These are phyloP conservation scores for Drosophila phalerata DNA, from an alignment of 2,888 invertebrate species.

Conservation along the genomic window DNA sequence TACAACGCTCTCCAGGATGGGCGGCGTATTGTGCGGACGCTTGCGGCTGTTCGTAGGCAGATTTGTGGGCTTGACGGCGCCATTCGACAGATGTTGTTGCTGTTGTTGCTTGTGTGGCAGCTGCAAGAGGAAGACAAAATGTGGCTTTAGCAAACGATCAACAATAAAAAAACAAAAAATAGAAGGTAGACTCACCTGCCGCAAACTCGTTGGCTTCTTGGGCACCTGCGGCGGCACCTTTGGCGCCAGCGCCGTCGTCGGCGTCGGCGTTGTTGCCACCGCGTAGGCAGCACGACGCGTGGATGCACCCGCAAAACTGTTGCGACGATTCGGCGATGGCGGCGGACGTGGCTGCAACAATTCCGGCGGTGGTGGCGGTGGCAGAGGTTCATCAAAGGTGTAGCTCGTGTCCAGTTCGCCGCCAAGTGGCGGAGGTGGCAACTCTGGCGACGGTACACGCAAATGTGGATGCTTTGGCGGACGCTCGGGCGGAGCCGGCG, in stretches of 20 bases:
- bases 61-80: constrained; percentile 60
- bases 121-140: constrained; percentile 22
- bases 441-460: constrained; percentile 86
- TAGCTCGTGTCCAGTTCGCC: constrained; percentile 77
- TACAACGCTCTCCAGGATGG: constrained; percentile 78
- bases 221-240: constrained; percentile 84
- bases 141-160: not conserved
- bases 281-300: constrained; percentile 77
- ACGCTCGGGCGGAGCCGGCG: constrained; percentile 89
- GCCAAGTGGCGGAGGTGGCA: constrained; percentile 85
- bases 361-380: constrained; percentile 86
- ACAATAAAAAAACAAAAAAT: not conserved
- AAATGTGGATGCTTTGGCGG: constrained; percentile 92
- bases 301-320: constrained; percentile 85
- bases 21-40: constrained; percentile 84
- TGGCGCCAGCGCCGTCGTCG: constrained; percentile 71
- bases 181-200: constrained; percentile 72
- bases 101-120: constrained; percentile 40
- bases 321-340: constrained; percentile 84
- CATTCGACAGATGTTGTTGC: constrained; percentile 76
- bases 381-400: constrained; percentile 85
- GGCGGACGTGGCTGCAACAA: constrained; percentile 81
- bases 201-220: constrained; percentile 83
- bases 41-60: constrained; percentile 80
- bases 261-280: constrained; percentile 48